Percentiles rank a stretch among this genome's conserved stretches.
Conservation (phyloP, 53 echinoderm and acorn worm species). For the Henricia sp. region DNA sequence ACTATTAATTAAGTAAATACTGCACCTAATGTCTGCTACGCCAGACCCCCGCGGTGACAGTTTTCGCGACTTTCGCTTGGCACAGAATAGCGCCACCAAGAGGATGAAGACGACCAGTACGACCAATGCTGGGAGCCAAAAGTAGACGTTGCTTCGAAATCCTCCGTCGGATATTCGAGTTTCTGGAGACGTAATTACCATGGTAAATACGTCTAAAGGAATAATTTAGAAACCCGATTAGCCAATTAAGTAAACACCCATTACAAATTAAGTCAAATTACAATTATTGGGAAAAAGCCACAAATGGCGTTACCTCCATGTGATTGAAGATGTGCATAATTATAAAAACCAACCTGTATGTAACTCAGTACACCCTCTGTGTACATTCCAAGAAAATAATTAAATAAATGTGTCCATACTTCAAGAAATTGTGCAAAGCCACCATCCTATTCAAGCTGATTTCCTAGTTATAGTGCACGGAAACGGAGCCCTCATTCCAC, state of each 20-base stretch:
- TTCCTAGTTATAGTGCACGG: too few species aligned
- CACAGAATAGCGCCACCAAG: slow-evolving; percentile 29
- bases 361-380: too few species aligned
- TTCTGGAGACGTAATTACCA: neutral
- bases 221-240: neutral
- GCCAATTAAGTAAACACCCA: neutral
- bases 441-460: too few species aligned
- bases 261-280: too few species aligned
- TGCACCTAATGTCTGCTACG: neutral
- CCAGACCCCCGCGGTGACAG: neutral
- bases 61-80: neutral
- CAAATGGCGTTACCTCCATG: too few species aligned
- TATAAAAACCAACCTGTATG: too few species aligned
- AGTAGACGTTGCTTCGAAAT: neutral
- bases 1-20: neutral
- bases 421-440: too few species aligned
- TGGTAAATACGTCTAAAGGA: too few species aligned
- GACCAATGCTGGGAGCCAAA: slow-evolving; percentile 14
- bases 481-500: too few species aligned
- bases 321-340: too few species aligned
- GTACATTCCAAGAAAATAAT: too few species aligned
- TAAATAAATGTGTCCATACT: too few species aligned
- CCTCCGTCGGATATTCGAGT: neutral
- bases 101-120: neutral
- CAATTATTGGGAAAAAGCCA: neutral